phyloP scores from a whole-genome alignment of 2,888 invertebrate species.

The Eupithecia centaureata region DNA sequence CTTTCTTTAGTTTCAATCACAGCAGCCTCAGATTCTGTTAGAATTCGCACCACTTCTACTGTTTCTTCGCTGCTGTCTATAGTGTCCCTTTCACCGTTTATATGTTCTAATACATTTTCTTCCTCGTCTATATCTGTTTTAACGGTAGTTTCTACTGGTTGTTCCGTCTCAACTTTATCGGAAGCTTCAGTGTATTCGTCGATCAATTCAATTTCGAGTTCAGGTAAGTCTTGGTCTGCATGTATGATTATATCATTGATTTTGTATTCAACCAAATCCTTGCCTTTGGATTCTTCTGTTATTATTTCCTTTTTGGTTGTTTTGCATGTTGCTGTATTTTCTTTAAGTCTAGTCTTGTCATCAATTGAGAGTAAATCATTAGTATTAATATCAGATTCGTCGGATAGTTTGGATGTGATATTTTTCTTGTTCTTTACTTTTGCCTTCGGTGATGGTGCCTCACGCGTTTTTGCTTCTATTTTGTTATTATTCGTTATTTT shows the following conservation, averaged over 20 bases:
- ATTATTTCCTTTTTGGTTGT: not conserved
- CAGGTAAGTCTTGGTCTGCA: slow-evolving; percentile 8
- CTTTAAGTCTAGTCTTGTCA: not conserved
- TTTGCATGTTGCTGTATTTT: not conserved
- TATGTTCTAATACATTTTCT: not conserved
- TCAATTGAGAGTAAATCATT: not conserved
- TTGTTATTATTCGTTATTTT: not conserved
- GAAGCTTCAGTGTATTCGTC: slow-evolving; percentile 15
- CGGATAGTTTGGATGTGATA: not conserved
- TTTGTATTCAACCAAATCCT: slow-evolving; percentile 23
- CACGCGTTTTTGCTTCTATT: not conserved
- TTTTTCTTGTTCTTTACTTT: not conserved
- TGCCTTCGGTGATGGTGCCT: not conserved
- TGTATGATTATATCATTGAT: slow-evolving; percentile 23
- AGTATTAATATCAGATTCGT: not conserved
- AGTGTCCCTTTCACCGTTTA: not conserved
- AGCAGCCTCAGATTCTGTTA: slow-evolving; percentile 13
- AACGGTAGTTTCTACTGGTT: not conserved
- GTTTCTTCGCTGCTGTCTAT: slow-evolving; percentile 3
- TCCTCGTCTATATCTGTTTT: not conserved
- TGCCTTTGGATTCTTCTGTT: slow-evolving; percentile 11
- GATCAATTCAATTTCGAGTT: slow-evolving; percentile 23
- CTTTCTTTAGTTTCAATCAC: slow-evolving; percentile 21
- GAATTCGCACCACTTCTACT: not conserved
- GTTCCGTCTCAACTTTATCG: not conserved